phyloP scores from a whole-genome alignment of 2,797 vertebrate species.

The Parauchenoglanis punctatus region DNA sequence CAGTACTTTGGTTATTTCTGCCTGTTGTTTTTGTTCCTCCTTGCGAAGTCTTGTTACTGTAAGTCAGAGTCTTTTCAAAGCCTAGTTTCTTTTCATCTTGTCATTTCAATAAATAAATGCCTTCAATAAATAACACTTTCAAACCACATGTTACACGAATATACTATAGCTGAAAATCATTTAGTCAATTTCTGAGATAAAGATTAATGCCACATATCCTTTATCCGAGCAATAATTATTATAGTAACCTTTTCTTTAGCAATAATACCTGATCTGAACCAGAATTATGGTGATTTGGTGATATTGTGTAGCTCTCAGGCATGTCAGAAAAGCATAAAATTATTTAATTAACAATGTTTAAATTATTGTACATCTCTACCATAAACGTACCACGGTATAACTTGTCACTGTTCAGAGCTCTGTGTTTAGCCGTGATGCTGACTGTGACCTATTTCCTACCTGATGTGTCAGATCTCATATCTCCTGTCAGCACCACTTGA shows the following conservation, averaged over 20 bases:
- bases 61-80: not conserved
- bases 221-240: not conserved
- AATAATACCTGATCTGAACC: not conserved
- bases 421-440: not conserved
- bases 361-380: not conserved
- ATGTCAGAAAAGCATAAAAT: not conserved
- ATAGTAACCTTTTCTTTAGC: not conserved
- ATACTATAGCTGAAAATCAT: not conserved
- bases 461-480: constrained; percentile 2
- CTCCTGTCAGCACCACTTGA: not conserved
- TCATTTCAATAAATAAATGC: not conserved
- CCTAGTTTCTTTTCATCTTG: not conserved
- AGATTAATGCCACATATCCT: not conserved
- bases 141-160: not conserved
- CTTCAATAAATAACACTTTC: not conserved
- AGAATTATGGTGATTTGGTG: too few relatives aligned
- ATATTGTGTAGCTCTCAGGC: too few relatives aligned
- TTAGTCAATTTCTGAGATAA: not conserved
- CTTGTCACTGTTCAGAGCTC: not conserved
- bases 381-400: not conserved
- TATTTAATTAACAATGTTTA: not conserved
- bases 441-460: constrained; percentile 5
- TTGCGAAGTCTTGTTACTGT: not conserved
- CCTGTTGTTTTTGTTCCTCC: not conserved
- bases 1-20: not conserved